A percentile compares a stretch with the other conserved stretches of the same genome.
Evolutionary conservation across 2,888 invertebrate species (phyloP).

Genomic region (Heteromyza rotundicornis): DNA sequence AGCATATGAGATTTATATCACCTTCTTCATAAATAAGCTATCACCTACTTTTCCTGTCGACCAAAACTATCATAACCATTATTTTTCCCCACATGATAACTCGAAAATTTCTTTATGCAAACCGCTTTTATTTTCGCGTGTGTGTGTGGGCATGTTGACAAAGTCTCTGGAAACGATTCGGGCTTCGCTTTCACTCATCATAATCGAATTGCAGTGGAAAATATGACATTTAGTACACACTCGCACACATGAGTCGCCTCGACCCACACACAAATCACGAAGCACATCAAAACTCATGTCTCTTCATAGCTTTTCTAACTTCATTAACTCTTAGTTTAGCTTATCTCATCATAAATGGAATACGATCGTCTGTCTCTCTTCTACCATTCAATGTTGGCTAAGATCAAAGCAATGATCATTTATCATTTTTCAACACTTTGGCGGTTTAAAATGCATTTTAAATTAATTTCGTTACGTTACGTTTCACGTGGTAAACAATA

Average conservation of each 20-base stretch:
- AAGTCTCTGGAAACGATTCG: constrained; percentile 10
- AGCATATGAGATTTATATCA: neutral
- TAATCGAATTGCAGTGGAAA: constrained; percentile 16
- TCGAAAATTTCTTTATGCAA: neutral
- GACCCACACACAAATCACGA: constrained; percentile 3
- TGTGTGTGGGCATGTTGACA: constrained; percentile 21
- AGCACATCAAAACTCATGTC: neutral
- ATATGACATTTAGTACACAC: neutral
- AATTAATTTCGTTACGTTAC: constrained; percentile 48
- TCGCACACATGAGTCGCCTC: neutral
- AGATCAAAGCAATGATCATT: constrained; percentile 42
- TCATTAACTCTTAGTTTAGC: neutral
- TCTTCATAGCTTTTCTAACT: neutral
- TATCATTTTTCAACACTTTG: constrained; percentile 53
- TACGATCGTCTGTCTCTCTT: neutral
- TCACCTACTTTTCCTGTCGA: neutral
- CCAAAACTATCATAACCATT: neutral
- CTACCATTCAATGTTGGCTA: constrained; percentile 13
- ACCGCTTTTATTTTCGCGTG: neutral
- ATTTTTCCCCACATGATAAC: too few relatives aligned
- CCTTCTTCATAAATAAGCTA: constrained; percentile 1
- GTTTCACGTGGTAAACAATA: neutral
- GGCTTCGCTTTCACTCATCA: constrained; percentile 31
- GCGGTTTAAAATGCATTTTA: constrained; percentile 51
- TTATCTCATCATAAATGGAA: neutral